Conservation (phyloP, 2,113 vertebrate genomes). For the Cryptotis parvus region DNA sequence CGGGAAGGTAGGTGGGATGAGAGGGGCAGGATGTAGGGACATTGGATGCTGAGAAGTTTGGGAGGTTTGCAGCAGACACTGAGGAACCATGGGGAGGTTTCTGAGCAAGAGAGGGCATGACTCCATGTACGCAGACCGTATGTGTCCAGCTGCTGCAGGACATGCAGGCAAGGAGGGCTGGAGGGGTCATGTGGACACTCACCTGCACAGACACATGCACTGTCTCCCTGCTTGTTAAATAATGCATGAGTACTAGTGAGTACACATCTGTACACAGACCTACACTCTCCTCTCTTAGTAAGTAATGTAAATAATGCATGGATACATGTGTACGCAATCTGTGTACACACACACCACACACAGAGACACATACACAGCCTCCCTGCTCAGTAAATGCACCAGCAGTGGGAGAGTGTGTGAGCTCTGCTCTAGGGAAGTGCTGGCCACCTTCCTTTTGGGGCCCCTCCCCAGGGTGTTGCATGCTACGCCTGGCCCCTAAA, state of each 20-base stretch:
- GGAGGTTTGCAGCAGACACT: neutral
- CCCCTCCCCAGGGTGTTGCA: neutral
- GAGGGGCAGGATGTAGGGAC: fast-evolving
- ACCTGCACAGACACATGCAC: neutral
- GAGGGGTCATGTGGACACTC: too few species aligned
- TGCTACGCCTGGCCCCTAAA: neutral
- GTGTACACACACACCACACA: neutral
- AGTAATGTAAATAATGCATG: too few species aligned
- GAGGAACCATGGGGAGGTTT: neutral
- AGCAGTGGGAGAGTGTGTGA: neutral
- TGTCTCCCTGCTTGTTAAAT: too few species aligned
- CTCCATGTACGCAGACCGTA: neutral
- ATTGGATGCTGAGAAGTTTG: neutral
- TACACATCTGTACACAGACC: neutral
- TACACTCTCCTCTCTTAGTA: neutral
- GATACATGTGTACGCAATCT: neutral
- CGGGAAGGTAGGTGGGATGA: neutral
- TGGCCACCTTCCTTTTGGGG: neutral
- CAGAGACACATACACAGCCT: neutral
- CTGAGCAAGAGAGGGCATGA: neutral
- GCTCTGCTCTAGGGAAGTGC: neutral
- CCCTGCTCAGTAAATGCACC: neutral
- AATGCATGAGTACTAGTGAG: neutral
- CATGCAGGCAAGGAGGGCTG: neutral
- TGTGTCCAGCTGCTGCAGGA: neutral